Evolutionary conservation across 1,140 invertebrate species (phyloP).

Genomic region (Lepidurus couesii): DNA sequence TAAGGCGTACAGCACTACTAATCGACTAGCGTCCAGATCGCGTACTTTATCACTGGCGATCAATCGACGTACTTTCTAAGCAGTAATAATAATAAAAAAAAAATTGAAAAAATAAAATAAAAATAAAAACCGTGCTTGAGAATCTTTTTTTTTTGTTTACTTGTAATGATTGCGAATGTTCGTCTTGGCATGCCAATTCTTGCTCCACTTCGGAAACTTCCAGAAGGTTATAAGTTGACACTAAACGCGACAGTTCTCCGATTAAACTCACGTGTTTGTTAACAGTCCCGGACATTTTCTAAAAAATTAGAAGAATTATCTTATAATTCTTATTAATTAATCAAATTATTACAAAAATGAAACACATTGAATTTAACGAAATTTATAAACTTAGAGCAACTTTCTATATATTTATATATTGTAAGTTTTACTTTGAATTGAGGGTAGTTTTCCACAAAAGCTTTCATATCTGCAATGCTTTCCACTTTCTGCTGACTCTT

Average conservation of each 20-base stretch:
- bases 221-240: conserved; percentile 70
- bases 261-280: conserved; percentile 95
- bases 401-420: too few relatives aligned
- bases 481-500: conserved; percentile 96
- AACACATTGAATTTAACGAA: background rate
- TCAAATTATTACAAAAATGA: background rate
- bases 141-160: conserved; percentile 39
- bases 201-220: conserved; percentile 95
- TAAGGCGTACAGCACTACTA: conserved; percentile 89
- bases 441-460: conserved; percentile 96
- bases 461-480: conserved; percentile 97
- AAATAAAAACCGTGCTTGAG: background rate
- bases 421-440: conserved; percentile 70
- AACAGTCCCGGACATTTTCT: conserved; percentile 97
- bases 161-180: conserved; percentile 77
- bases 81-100: background rate
- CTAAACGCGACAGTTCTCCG: conserved; percentile 82
- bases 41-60: conserved; percentile 63
- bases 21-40: conserved; percentile 71
- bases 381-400: background rate
- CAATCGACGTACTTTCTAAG: conserved; percentile 61
- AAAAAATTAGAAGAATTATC: conserved; percentile 38
- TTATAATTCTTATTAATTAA: conserved; percentile 26
- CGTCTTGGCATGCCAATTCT: conserved; percentile 86
- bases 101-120: background rate